Percentiles rank a stretch among this genome's conserved stretches.
These are phyloP conservation scores for Saimiri boliviensis DNA, from an alignment of 2,113 vertebrate genomes.

Conservation along the genomic window DNA sequence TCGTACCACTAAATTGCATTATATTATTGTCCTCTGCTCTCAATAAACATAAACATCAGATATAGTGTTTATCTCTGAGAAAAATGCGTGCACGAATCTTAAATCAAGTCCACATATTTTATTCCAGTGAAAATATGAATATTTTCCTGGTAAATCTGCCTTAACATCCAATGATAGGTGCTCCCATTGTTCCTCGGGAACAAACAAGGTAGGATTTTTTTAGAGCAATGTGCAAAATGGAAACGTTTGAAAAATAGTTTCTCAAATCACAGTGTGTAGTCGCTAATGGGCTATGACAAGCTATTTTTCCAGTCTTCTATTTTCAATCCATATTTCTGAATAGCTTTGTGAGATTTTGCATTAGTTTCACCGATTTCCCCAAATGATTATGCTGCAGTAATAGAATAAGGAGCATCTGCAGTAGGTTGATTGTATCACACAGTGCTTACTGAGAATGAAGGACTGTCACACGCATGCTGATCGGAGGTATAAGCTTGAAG, in stretches of 20 bases:
- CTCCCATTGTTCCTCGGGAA: conserved; percentile 37
- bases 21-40: background rate
- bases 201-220: conserved; percentile 22
- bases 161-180: background rate
- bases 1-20: background rate
- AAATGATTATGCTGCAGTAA: conserved; percentile 37
- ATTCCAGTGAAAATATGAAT: background rate
- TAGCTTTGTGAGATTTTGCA: conserved; percentile 35
- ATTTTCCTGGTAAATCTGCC: background rate
- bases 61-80: background rate
- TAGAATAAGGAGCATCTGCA: conserved; percentile 48
- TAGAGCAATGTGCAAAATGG: background rate
- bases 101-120: background rate
- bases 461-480: conserved; percentile 1
- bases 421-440: conserved; percentile 16
- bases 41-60: background rate
- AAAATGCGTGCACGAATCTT: background rate
- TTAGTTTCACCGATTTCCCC: conserved; percentile 58
- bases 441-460: conserved; percentile 21
- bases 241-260: conserved; percentile 48
- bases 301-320: conserved; percentile 45
- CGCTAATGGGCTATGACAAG: conserved; percentile 43
- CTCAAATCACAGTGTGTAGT: background rate
- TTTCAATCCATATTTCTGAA: conserved; percentile 62
- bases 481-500: conserved; percentile 26